Evolutionary conservation across 2,797 vertebrate genomes (phyloP).

Genomic region (Cercopithecus neglectus): DNA sequence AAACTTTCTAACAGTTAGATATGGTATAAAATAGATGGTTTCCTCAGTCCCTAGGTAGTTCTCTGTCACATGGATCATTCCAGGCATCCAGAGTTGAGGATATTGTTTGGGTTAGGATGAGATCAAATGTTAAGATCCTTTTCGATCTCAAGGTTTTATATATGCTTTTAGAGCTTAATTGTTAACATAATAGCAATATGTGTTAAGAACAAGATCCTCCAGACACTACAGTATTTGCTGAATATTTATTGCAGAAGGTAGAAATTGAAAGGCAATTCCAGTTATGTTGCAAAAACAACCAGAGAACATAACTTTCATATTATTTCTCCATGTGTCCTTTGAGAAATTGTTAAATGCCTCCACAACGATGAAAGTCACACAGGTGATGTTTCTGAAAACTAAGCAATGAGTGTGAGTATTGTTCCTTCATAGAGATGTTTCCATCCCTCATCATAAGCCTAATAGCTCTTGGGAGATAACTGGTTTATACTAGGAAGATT

Average conservation of each 20-base stretch:
- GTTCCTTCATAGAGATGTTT: not conserved
- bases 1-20: not conserved
- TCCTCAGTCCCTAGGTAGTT: not conserved
- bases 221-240: not conserved
- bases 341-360: constrained; percentile 7
- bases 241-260: not conserved
- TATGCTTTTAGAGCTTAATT: not conserved
- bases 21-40: not conserved
- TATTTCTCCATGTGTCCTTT: not conserved
- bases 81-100: not conserved
- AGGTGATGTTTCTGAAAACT: not conserved
- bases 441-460: not conserved
- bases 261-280: constrained; percentile 12
- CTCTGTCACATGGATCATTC: not conserved
- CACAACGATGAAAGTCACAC: not conserved
- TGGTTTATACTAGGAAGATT: not conserved
- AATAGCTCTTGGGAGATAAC: not conserved
- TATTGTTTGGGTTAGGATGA: not conserved
- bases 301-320: not conserved
- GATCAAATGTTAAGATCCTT: not conserved
- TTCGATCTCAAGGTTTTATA: not conserved
- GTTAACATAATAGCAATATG: not conserved
- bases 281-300: not conserved
- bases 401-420: not conserved
- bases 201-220: not conserved